Conservation (phyloP, 2,113 vertebrate species). For the Lophura nycthemera region DNA sequence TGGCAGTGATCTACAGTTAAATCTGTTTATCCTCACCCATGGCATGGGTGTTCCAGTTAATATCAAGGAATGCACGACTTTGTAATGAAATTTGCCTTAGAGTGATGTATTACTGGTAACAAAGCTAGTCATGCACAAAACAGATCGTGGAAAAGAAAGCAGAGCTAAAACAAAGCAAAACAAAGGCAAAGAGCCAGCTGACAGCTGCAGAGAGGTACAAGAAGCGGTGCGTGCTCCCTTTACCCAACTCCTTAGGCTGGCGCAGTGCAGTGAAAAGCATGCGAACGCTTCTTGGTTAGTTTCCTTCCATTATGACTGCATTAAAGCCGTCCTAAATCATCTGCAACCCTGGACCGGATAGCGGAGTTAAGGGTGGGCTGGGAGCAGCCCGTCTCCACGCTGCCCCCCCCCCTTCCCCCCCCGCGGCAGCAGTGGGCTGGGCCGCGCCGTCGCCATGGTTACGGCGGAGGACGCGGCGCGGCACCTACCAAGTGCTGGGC, state of each 20-base stretch:
- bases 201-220: neutral
- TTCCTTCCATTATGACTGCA: neutral
- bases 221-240: neutral
- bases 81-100: neutral
- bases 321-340: fast-evolving
- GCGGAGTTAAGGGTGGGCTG: no score
- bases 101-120: neutral
- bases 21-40: neutral
- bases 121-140: neutral
- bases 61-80: neutral
- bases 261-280: neutral
- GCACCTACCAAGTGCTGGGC: neutral
- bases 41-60: neutral
- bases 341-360: neutral
- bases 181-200: neutral
- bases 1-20: neutral
- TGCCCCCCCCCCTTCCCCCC: neutral
- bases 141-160: neutral
- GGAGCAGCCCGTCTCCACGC: no score
- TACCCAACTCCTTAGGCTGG: neutral
- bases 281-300: fast-evolving
- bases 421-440: neutral
- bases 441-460: neutral
- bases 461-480: neutral
- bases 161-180: neutral